A percentile compares a stretch with the other conserved stretches of the same genome.
phyloP scores from a whole-genome alignment of 2,888 invertebrate species.

The Eristalis pertinax region DNA sequence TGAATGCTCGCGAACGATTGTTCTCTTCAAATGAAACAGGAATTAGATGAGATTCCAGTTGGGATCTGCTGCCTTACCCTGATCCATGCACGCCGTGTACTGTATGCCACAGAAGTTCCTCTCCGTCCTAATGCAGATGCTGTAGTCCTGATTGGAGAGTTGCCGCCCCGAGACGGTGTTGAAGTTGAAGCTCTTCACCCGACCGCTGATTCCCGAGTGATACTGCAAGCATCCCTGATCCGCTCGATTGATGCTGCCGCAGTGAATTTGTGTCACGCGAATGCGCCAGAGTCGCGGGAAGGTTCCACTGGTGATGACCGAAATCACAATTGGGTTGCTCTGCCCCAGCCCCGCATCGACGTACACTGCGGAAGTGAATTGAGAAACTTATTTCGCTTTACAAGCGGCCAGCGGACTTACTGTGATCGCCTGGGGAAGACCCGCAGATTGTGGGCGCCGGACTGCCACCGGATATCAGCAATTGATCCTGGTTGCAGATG shows the following conservation, averaged over 20 bases:
- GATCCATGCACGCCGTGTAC: constrained; percentile 88
- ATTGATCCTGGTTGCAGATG: constrained; percentile 92
- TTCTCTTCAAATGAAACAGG: constrained; percentile 83
- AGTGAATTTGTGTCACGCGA: constrained; percentile 90
- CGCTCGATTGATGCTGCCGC: constrained; percentile 86
- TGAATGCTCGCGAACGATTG: constrained; percentile 88
- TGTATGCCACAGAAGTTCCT: constrained; percentile 93
- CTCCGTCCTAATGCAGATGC: constrained; percentile 91
- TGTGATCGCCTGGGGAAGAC: constrained; percentile 90
- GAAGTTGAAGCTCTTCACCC: constrained; percentile 92
- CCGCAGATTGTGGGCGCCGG: constrained; percentile 92
- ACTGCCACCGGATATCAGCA: constrained; percentile 91
- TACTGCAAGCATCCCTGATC: constrained; percentile 81
- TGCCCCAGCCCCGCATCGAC: constrained; percentile 87
- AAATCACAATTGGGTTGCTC: constrained; percentile 90
- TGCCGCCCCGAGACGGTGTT: constrained; percentile 89
- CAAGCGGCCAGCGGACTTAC: constrained; percentile 82
- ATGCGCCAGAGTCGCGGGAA: constrained; percentile 91
- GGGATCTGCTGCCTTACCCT: constrained; percentile 81
- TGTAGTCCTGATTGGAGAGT: constrained; percentile 94
- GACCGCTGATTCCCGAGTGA: constrained; percentile 87
- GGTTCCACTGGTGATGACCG: constrained; percentile 90
- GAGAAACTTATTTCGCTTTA: not conserved
- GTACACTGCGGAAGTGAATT: constrained; percentile 86
- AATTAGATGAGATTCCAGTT: not conserved